Evolutionary conservation across 1,140 invertebrate genomes (phyloP), one percentile per base, ranked within the genome.

Genomic region (Hyphantria cunea): DNA sequence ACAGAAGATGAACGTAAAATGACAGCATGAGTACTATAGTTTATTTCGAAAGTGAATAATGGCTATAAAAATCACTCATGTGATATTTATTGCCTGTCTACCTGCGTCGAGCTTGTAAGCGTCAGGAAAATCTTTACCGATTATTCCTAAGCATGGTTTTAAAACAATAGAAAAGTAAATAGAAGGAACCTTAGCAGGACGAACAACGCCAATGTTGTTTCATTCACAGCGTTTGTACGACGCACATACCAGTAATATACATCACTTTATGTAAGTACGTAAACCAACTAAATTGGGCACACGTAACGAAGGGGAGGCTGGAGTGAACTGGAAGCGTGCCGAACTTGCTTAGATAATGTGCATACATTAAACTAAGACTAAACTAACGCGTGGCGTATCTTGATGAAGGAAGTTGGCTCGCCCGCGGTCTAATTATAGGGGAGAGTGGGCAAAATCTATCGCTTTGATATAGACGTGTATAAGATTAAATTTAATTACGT

Each of bases 261-360:
- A 37, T 48, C 34, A 49, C 33, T 34, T 49, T 50, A 55, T 32
- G 17, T 25, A 25, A 25, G 42, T 77, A 78, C 77, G 50, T 79
- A 69, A 33, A 17, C 60, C 33, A 71, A 70, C 64, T 72, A 73
- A 72, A 70, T 75, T 76, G 68, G 64, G 56, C 64, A 67, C 65
- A 72, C 64, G 66, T 64, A 66, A 61, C 44, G 68, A 68, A 41
- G 50, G 62, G 70, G 61, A 64, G 58, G 55, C 10, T 34, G 53
- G 68, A 73, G 66, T 58, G 76, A 58, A 58, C 65, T 68, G 61
- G 39, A 59, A 73, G 53, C 68, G 75, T 68, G 60, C 65, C 65
- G 78, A 80, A 86, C 71, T 88, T 84, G 84, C 85, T 89, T 89
- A 89, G 86, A 86, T 89, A 89, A 89, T 86, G 82, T 86, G 85